Evolutionary conservation across 2,113 vertebrate species (phyloP), one percentile per base, ranked within the genome.

Genomic region (Hymenochirus boettgeri): DNA sequence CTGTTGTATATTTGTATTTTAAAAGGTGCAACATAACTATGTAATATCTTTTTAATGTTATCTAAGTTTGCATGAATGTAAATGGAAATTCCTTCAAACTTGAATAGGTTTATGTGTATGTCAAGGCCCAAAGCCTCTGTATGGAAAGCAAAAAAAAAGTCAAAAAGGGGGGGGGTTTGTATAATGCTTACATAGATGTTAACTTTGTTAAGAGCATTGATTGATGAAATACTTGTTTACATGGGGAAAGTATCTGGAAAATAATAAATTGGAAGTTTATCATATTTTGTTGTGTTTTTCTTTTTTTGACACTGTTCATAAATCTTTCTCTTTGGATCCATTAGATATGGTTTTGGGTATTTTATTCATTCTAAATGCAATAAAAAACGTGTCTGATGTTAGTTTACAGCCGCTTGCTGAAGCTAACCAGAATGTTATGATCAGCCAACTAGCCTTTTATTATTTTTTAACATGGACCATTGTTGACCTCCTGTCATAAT

Each of bases 151-250:
- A 39, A 39, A 26, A 47, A 45, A 35, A 47, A 57, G 19, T 39
- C 48, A 47, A 35, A 54, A 29, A 13, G 55, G 37, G 11, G 45
- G 15, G 55, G 37, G 11, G 45, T 33, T 59, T 67, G 46, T 67
- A 26, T 52, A 22, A 22, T 11, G 19, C 46, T 48, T 48, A 48
- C 46, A 48, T 48, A 23, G 18, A 22, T 17, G n/a, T 42, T 15
- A 42, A 42, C 39, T 42, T 42, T 4, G 39, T 5, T 48, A 48
- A 22, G 46, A 7, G 46, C 8, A 22, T 48, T 21, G 10, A 48
- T 48, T 48, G 46, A 10, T 48, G 3, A 48, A 57, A 57, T 25
- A 47, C 45, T 59, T 67, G 64, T 67, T 67, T 67, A 67, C 64
- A 67, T 52, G 55, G 47, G 53, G 52, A 7, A 21, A 22, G 22